Evolutionary conservation across 2,113 vertebrate species (phyloP).

Genomic region (Pristiophorus japonicus): DNA sequence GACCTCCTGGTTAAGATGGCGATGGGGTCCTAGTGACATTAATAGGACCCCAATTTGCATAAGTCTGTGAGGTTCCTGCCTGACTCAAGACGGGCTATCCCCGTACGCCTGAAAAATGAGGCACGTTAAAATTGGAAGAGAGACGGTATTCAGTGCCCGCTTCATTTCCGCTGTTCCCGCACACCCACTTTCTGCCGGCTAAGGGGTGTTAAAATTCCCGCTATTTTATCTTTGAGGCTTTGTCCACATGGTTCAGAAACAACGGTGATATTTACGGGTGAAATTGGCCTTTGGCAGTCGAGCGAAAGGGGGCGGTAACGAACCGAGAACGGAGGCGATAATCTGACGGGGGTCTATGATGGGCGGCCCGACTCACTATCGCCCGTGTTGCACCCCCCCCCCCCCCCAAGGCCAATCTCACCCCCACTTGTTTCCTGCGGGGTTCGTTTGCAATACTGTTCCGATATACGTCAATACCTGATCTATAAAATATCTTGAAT

Average conservation of each 20-base stretch:
- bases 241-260: too few species aligned
- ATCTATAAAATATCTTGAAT: conserved; percentile 35
- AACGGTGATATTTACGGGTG: background rate
- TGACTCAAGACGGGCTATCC: too few species aligned
- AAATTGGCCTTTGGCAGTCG: background rate
- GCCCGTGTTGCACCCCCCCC: background rate
- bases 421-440: background rate
- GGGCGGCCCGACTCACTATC: background rate
- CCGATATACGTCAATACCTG: background rate
- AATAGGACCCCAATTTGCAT: background rate
- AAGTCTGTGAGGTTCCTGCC: background rate
- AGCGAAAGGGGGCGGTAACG: background rate
- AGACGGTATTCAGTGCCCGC: background rate
- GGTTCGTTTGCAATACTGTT: background rate
- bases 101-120: background rate
- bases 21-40: background rate
- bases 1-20: background rate
- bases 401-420: background rate
- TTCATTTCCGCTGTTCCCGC: background rate
- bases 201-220: background rate
- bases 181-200: background rate
- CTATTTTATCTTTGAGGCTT: background rate
- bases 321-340: background rate
- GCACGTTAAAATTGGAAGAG: too few species aligned
- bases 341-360: too few species aligned